phyloP scores from a whole-genome alignment of 2,888 invertebrate genomes.

The Caenorhabditis angaria region DNA sequence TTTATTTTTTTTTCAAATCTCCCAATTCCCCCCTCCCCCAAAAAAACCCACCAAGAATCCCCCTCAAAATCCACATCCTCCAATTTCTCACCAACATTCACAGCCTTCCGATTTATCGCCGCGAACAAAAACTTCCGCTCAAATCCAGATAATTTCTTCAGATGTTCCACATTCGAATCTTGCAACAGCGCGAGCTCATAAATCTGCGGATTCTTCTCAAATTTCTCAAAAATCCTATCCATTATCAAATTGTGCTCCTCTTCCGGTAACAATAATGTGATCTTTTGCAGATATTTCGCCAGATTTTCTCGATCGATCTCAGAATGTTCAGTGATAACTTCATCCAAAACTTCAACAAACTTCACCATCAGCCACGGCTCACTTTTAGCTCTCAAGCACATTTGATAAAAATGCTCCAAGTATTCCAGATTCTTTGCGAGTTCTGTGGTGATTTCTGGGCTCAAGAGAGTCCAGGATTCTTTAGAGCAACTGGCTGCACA shows the following conservation, averaged over 20 bases:
- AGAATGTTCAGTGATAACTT: background rate
- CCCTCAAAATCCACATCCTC: background rate
- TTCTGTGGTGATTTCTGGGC: background rate
- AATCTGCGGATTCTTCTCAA: constrained; percentile 14
- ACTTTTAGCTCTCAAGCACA: constrained; percentile 9
- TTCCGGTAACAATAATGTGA: constrained; percentile 7
- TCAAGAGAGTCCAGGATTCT: constrained; percentile 6
- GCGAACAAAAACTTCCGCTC: constrained; percentile 8
- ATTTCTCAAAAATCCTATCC: background rate
- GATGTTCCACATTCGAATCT: background rate
- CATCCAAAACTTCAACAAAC: constrained; percentile 6
- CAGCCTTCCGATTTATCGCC: background rate
- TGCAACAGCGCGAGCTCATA: background rate
- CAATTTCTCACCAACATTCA: background rate
- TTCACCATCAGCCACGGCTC: background rate
- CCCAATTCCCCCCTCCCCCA: no score
- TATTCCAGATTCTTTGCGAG: constrained; percentile 6
- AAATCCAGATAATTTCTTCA: background rate
- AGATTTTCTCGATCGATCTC: background rate
- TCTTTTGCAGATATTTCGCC: constrained; percentile 8
- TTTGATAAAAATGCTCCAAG: constrained; percentile 9
- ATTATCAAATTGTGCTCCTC: constrained; percentile 14
- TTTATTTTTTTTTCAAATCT: no score
- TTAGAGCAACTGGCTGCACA: constrained; percentile 18
- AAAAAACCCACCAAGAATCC: no score